phyloP scores from a whole-genome alignment of 2,888 invertebrate species.

The Eristalis pertinax region DNA sequence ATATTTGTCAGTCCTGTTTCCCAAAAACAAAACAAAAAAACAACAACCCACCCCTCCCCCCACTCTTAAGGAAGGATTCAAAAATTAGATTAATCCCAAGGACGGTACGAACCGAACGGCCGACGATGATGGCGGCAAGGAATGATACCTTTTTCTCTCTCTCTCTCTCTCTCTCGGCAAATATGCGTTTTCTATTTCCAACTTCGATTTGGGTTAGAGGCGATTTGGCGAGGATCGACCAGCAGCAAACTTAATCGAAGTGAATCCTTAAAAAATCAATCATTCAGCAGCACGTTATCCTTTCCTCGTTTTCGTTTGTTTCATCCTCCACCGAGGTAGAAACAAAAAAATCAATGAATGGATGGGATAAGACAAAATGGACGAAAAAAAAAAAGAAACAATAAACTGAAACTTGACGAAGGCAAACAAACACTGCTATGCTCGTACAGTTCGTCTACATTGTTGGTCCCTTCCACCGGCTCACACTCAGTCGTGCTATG shows the following conservation, averaged over 20 bases:
- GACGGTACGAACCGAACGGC: not conserved
- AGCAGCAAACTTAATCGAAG: constrained; percentile 40
- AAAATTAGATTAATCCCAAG: constrained; percentile 49
- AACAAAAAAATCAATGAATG: constrained; percentile 29
- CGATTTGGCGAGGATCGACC: not conserved
- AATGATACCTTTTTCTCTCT: not conserved
- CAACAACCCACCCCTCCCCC: not conserved
- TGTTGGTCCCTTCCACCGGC: not conserved
- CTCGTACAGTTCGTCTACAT: constrained; percentile 3
- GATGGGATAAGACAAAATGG: constrained; percentile 36
- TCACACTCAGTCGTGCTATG: constrained; percentile 28
- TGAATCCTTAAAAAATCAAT: constrained; percentile 59
- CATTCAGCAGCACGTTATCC: constrained; percentile 58
- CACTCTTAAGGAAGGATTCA: not conserved
- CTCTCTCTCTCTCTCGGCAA: not conserved
- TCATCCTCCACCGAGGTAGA: not conserved
- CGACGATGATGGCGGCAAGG: not conserved
- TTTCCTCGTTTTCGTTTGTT: not conserved
- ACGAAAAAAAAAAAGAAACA: constrained; percentile 25
- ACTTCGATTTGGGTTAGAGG: not conserved
- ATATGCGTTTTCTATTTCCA: constrained; percentile 8
- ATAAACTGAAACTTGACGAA: constrained; percentile 55
- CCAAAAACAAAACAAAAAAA: not conserved
- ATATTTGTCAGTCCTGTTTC: constrained; percentile 37
- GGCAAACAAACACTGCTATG: constrained; percentile 1